A percentile compares a stretch with the other conserved stretches of the same genome.
These are phyloP conservation scores for Agonopterix arenella DNA, from an alignment of 2,888 invertebrate genomes.

Conservation along the genomic window DNA sequence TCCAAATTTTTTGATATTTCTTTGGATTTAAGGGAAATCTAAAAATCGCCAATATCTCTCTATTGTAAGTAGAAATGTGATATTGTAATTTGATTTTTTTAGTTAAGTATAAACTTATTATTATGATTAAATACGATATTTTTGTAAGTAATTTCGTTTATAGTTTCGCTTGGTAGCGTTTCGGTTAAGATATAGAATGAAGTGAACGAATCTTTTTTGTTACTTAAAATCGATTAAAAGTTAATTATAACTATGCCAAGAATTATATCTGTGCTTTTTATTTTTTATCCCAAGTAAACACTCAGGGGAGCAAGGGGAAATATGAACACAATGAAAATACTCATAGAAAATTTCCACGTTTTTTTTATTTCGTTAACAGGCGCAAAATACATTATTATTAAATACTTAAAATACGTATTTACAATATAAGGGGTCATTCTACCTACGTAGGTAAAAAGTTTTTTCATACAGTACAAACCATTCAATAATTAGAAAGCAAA, in stretches of 20 bases:
- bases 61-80: slow-evolving; percentile 78
- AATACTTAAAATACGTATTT: slow-evolving; percentile 71
- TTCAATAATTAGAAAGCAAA: slow-evolving; percentile 65
- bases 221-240: slow-evolving; percentile 76
- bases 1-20: slow-evolving; percentile 43
- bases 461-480: slow-evolving; percentile 62
- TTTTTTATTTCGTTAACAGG: slow-evolving; percentile 73
- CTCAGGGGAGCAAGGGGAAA: background rate
- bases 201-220: slow-evolving; percentile 69
- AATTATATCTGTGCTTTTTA: slow-evolving; percentile 51
- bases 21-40: slow-evolving; percentile 31
- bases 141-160: slow-evolving; percentile 72
- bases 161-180: slow-evolving; percentile 69
- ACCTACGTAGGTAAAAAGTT: slow-evolving; percentile 70
- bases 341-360: slow-evolving; percentile 34
- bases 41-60: slow-evolving; percentile 71
- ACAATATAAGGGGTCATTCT: slow-evolving; percentile 64
- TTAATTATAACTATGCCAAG: slow-evolving; percentile 76
- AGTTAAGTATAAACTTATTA: slow-evolving; percentile 69
- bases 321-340: background rate
- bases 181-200: slow-evolving; percentile 66
- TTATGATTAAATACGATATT: slow-evolving; percentile 65
- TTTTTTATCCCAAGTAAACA: slow-evolving; percentile 15
- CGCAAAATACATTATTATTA: slow-evolving; percentile 66
- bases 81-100: slow-evolving; percentile 73